These are phyloP conservation scores for Ceryle rudis DNA, from an alignment of 2,797 vertebrate genomes.

Conservation along the genomic window DNA sequence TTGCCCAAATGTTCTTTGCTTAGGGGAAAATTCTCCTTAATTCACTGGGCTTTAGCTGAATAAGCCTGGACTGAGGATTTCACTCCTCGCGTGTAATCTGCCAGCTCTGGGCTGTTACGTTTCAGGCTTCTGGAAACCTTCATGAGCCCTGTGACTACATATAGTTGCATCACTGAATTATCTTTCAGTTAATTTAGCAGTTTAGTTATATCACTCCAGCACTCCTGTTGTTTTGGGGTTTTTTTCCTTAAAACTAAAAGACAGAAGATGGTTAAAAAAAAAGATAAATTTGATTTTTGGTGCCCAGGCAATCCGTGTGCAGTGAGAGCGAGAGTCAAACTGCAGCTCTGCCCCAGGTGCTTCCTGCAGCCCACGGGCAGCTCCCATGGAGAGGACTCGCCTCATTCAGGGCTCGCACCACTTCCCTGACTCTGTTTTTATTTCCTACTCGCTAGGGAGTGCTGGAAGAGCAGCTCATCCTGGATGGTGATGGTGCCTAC, in stretches of 20 bases:
- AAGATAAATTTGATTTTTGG: neutral
- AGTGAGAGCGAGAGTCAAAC: neutral
- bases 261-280: neutral
- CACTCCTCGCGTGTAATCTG: neutral
- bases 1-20: neutral
- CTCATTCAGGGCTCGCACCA: neutral
- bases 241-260: neutral
- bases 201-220: neutral
- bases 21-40: neutral
- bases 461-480: conserved; percentile 87
- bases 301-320: neutral
- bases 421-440: conserved; percentile 17
- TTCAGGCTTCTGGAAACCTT: neutral
- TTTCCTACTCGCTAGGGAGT: conserved; percentile 85
- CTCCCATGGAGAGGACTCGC: neutral
- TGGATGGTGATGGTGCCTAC: conserved; percentile 87
- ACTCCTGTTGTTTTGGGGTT: neutral
- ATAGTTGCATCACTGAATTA: neutral
- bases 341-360: conserved; percentile 17
- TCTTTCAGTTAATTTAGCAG: neutral
- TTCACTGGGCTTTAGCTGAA: neutral
- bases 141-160: neutral
- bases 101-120: neutral
- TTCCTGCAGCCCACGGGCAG: neutral
- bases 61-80: neutral